These are phyloP conservation scores for Rhinogobio ventralis DNA, from an alignment of 2,797 vertebrate species.

Conservation along the genomic window DNA sequence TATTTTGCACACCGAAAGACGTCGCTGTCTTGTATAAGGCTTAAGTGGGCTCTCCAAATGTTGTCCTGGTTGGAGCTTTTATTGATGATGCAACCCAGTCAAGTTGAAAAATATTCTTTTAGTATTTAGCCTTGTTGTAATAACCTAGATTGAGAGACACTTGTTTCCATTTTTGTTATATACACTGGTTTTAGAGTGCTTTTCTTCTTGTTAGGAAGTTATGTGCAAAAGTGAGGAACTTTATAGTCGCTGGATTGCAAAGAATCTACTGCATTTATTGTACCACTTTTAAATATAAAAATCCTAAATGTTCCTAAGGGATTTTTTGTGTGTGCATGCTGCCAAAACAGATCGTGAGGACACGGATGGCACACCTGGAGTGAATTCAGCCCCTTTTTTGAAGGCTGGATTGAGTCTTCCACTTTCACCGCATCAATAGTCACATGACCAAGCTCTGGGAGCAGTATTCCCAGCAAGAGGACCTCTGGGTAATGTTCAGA, in stretches of 20 bases:
- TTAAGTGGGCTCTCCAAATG: conserved; percentile 66
- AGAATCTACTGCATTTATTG: background rate
- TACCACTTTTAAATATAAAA: background rate
- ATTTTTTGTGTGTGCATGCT: background rate
- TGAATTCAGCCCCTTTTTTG: conserved; percentile 16
- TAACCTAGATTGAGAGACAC: conserved; percentile 1
- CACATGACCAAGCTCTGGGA: conserved; percentile 77
- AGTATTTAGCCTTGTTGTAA: conserved; percentile 23
- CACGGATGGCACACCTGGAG: conserved; percentile 17
- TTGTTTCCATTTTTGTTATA: background rate
- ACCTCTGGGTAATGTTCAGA: conserved; percentile 78
- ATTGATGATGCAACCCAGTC: conserved; percentile 55
- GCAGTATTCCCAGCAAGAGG: conserved; percentile 81
- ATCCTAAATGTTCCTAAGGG: background rate
- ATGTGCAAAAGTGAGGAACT: background rate
- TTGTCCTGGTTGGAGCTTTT: conserved; percentile 61
- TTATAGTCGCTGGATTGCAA: background rate
- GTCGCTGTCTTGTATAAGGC: conserved; percentile 58
- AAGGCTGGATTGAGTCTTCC: conserved; percentile 35
- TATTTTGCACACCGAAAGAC: conserved; percentile 61
- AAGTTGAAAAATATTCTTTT: conserved; percentile 58
- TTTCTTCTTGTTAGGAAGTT: background rate
- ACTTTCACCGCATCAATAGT: conserved; percentile 69
- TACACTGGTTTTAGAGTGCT: background rate
- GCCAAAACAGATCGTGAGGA: background rate